Evolutionary conservation across 35 echinoderm and acorn worm genomes (phyloP).

Genomic region (Apostichopus parvimensis): DNA sequence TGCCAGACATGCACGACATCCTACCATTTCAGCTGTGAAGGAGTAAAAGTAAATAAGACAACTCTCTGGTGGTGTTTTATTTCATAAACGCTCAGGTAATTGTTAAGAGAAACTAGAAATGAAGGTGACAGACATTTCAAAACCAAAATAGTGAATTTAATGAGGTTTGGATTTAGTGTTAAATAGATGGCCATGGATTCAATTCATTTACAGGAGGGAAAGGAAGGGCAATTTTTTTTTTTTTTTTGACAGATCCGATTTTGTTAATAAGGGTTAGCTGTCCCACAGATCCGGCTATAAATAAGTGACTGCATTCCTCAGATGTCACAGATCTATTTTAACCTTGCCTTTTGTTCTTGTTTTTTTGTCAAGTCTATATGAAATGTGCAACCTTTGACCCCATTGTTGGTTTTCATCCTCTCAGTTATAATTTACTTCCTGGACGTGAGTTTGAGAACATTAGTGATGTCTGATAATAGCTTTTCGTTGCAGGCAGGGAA

Average conservation of each 20-base stretch:
- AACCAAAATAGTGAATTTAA: neutral
- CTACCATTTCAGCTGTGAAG: neutral
- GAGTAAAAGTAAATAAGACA: neutral
- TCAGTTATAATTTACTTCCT: conserved; percentile 29
- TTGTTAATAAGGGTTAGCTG: neutral
- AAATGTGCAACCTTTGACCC: neutral
- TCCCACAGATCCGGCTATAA: neutral
- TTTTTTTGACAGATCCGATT: neutral
- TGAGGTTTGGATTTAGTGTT: neutral
- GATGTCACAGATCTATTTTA: neutral
- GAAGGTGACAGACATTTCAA: neutral
- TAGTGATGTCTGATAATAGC: no score
- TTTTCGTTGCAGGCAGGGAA: no score
- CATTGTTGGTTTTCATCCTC: conserved; percentile 6
- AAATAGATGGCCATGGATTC: no score
- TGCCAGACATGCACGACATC: neutral
- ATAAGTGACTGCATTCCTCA: neutral
- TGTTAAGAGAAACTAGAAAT: neutral
- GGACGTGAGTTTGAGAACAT: neutral
- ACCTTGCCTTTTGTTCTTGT: neutral
- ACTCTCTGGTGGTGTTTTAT: neutral
- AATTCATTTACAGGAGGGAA: no score
- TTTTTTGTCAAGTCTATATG: neutral
- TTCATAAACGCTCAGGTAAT: neutral
- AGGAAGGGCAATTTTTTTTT: neutral